phyloP scores from a whole-genome alignment of 2,113 vertebrate genomes.

The Sceloporus tristichus region DNA sequence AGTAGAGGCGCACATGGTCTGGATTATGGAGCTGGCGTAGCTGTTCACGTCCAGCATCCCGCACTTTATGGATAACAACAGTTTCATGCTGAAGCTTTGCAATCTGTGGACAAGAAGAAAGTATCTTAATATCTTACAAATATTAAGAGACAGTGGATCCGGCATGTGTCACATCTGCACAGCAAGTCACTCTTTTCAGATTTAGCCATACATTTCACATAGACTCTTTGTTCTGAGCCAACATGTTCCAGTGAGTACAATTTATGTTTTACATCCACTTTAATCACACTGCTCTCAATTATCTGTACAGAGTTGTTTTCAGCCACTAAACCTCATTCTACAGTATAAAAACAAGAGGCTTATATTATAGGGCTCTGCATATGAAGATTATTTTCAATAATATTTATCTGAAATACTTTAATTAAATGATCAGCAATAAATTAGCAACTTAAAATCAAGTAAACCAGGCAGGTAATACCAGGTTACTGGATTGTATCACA shows the following conservation, averaged over 20 bases:
- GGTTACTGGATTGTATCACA: no score
- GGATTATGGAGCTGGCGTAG: constrained; percentile 67
- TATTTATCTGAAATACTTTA: background rate
- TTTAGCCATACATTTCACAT: background rate
- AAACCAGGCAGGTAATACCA: no score
- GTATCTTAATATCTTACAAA: background rate
- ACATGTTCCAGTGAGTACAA: background rate
- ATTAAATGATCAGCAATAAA: background rate
- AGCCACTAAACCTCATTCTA: background rate
- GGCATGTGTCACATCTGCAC: background rate
- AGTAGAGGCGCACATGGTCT: constrained; percentile 72
- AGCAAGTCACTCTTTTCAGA: background rate
- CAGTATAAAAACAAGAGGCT: background rate
- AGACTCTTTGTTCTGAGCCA: background rate
- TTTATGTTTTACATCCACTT: background rate
- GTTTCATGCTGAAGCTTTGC: constrained; percentile 75
- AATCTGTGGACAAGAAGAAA: constrained; percentile 75
- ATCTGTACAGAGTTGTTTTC: background rate
- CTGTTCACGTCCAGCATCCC: constrained; percentile 14
- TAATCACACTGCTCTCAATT: background rate
- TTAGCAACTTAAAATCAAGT: background rate
- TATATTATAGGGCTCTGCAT: no score
- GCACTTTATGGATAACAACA: constrained; percentile 45
- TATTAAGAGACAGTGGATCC: rapidly evolving
- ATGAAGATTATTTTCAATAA: background rate